Conservation (phyloP, 2,797 vertebrate genomes). For the Scolopax rusticola region DNA sequence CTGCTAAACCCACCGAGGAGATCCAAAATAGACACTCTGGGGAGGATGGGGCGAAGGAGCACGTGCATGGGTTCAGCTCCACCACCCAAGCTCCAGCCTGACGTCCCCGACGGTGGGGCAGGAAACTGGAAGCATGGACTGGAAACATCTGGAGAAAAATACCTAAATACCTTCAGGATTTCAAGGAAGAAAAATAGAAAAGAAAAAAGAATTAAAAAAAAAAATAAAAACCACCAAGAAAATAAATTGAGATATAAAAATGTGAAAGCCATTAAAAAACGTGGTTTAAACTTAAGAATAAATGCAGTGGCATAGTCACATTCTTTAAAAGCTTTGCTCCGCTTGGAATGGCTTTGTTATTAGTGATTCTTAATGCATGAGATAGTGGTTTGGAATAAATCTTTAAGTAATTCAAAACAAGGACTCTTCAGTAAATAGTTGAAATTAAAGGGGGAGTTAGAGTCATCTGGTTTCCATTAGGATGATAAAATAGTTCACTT, state of each 20-base stretch:
- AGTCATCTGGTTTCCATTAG: constrained; percentile 99
- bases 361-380: constrained; percentile 81
- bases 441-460: constrained; percentile 86
- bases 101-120: neutral
- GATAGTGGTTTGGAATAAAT: constrained; percentile 84
- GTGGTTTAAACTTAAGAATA: constrained; percentile 63
- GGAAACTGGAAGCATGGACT: neutral
- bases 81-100: neutral
- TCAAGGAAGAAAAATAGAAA: constrained; percentile 4
- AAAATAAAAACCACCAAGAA: neutral
- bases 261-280: constrained; percentile 58
- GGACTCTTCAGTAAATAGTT: constrained; percentile 88
- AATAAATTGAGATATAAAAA: constrained; percentile 59
- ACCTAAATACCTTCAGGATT: neutral
- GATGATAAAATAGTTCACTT: constrained; percentile 99
- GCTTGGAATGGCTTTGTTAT: constrained; percentile 76
- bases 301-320: constrained; percentile 60
- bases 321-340: constrained; percentile 77
- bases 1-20: neutral
- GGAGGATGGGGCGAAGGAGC: neutral
- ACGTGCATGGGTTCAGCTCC: neutral
- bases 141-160: neutral
- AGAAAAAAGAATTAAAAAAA: constrained; percentile 18
- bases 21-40: neutral
- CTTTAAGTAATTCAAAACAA: constrained; percentile 86